phyloP scores from a whole-genome alignment of 2,888 invertebrate species.

The Andrena camellia region DNA sequence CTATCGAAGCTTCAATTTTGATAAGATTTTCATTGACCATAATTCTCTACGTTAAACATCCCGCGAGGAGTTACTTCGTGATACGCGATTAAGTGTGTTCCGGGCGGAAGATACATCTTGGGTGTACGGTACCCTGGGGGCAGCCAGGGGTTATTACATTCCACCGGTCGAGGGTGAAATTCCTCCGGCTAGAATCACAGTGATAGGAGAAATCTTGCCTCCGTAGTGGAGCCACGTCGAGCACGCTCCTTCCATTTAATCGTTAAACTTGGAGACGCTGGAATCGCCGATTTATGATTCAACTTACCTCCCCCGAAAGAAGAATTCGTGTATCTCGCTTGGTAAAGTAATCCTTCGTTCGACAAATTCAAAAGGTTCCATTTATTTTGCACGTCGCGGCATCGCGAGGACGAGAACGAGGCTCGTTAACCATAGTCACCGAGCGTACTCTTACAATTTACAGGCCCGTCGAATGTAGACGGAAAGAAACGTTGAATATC shows the following conservation, averaged over 20 bases:
- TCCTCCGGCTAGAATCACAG: slow-evolving; percentile 42
- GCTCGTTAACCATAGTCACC: not conserved
- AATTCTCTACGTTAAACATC: slow-evolving; percentile 39
- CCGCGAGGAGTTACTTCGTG: slow-evolving; percentile 22
- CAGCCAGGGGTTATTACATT: slow-evolving; percentile 42
- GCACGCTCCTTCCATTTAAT: slow-evolving; percentile 17
- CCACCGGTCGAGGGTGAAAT: slow-evolving; percentile 28
- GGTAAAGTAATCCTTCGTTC: not conserved
- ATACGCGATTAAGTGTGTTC: slow-evolving; percentile 43
- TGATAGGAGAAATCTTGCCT: slow-evolving; percentile 16
- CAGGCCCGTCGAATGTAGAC: not conserved
- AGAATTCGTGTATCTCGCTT: not conserved
- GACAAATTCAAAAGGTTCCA: slow-evolving; percentile 34
- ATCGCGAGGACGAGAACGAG: slow-evolving; percentile 24
- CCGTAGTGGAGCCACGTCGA: slow-evolving; percentile 5
- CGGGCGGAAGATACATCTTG: slow-evolving; percentile 31
- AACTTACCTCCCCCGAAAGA: not conserved
- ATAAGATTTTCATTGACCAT: slow-evolving; percentile 15
- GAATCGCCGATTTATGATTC: not conserved
- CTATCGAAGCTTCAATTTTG: not conserved
- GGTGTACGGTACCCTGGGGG: slow-evolving; percentile 1
- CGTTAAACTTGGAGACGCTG: slow-evolving; percentile 9
- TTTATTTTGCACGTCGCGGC: slow-evolving; percentile 39
- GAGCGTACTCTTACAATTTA: slow-evolving; percentile 21
- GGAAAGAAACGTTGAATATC: slow-evolving; percentile 3